Percentiles rank a stretch among this genome's conserved stretches.
Evolutionary conservation across 2,888 invertebrate species (phyloP).

Genomic region (Cabera pusaria): DNA sequence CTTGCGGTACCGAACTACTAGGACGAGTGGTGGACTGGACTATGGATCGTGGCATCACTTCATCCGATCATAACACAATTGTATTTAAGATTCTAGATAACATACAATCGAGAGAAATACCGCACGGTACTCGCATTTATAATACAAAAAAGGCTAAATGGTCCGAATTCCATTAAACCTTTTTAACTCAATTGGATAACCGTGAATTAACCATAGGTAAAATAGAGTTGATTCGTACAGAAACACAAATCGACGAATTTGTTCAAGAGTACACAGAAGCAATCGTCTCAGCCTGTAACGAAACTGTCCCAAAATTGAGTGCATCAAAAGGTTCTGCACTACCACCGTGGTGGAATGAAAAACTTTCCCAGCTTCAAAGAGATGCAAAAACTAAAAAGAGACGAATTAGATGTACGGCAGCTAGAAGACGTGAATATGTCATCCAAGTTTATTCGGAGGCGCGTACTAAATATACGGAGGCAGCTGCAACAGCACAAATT

Average conservation of each 20-base stretch:
- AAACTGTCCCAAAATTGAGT: not conserved
- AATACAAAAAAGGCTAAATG: constrained; percentile 2
- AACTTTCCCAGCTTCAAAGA: not conserved
- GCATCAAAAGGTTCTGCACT: not conserved
- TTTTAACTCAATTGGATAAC: not conserved
- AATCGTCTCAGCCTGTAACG: not conserved
- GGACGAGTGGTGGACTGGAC: not conserved
- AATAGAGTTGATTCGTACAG: not conserved
- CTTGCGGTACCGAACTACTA: not conserved
- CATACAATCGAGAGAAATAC: no score
- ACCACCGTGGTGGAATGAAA: not conserved
- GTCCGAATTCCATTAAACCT: not conserved
- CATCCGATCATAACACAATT: constrained; percentile 4
- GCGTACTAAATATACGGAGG: no score
- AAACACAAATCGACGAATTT: not conserved
- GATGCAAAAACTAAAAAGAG: not conserved
- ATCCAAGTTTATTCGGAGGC: no score
- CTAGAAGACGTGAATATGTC: not conserved
- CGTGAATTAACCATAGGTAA: not conserved
- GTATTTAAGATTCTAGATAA: not conserved
- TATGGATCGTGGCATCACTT: not conserved
- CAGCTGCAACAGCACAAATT: not conserved
- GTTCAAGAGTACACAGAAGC: not conserved
- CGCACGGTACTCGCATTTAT: not conserved
- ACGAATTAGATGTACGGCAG: not conserved